Evolutionary conservation across 2,888 invertebrate genomes (phyloP).

Genomic region (Schizotus pectinicornis): DNA sequence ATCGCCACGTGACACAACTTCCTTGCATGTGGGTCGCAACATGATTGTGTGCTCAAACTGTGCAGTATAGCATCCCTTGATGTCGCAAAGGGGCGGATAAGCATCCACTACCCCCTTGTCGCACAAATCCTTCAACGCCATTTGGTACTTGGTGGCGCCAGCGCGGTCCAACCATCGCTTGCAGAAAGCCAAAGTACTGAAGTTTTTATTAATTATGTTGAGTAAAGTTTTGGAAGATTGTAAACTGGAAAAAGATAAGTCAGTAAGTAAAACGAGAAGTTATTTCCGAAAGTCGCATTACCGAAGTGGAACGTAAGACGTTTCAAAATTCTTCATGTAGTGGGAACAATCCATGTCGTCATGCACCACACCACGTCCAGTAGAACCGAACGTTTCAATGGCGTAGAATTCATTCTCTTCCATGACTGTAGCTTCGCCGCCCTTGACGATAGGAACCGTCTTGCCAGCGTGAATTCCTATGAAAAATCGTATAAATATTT

Average conservation of each 20-base stretch:
- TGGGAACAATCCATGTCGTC: slow-evolving; percentile 99
- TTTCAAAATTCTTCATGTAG: slow-evolving; percentile 99
- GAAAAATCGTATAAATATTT: no score
- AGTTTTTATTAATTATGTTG: slow-evolving; percentile 93
- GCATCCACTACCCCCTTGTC: slow-evolving; percentile 98
- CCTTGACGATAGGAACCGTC: slow-evolving; percentile 99
- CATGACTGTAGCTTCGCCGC: slow-evolving; percentile 97
- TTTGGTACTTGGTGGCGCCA: slow-evolving; percentile 96
- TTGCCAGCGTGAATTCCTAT: slow-evolving; percentile 92
- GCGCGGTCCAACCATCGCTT: slow-evolving; percentile 98
- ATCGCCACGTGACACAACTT: slow-evolving; percentile 94
- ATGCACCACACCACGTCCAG: slow-evolving; percentile 92
- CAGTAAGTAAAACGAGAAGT: slow-evolving; percentile 4
- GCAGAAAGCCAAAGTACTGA: slow-evolving; percentile 97
- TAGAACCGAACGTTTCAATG: slow-evolving; percentile 99
- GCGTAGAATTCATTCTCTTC: slow-evolving; percentile 99
- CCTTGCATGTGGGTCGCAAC: slow-evolving; percentile 97
- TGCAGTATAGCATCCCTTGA: slow-evolving; percentile 97
- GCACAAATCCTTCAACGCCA: slow-evolving; percentile 97
- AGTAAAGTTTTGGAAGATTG: slow-evolving; percentile 92
- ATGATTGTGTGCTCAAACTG: slow-evolving; percentile 99
- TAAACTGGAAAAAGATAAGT: slow-evolving; percentile 64
- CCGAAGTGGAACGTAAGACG: slow-evolving; percentile 88
- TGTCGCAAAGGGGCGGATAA: slow-evolving; percentile 97
- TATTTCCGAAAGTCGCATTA: slow-evolving; percentile 49